A percentile compares a stretch with the other conserved stretches of the same genome.
phyloP scores from a whole-genome alignment of 1,140 invertebrate species.

The Platorchestia sp. region DNA sequence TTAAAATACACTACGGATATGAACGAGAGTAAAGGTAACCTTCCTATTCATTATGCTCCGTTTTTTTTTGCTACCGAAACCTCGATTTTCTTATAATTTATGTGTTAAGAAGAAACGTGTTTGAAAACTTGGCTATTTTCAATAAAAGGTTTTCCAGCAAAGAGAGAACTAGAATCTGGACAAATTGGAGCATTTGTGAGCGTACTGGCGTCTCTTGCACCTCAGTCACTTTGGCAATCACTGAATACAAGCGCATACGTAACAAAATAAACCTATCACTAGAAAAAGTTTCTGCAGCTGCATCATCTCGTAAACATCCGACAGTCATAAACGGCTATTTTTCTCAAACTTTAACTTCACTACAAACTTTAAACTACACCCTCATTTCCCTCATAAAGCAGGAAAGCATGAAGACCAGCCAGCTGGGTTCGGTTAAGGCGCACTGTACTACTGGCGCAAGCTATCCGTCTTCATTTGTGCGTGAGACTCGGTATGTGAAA shows the following conservation, averaged over 20 bases:
- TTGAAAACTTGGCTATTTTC: neutral
- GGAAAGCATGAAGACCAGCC: neutral
- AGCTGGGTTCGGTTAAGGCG: neutral
- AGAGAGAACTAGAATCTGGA: neutral
- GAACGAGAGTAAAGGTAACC: neutral
- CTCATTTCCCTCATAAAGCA: neutral
- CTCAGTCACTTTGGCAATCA: neutral
- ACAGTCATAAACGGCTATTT: neutral
- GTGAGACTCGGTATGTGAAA: neutral
- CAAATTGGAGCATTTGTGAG: neutral
- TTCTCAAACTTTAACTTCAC: neutral
- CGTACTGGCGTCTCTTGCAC: neutral
- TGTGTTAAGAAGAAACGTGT: neutral
- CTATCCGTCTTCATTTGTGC: too few species aligned
- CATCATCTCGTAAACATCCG: neutral
- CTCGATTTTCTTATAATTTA: neutral
- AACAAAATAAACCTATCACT: neutral
- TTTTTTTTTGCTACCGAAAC: neutral
- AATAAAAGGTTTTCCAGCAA: neutral
- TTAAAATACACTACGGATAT: neutral
- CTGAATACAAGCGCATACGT: neutral
- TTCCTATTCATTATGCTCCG: neutral
- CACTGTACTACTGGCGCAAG: too few species aligned
- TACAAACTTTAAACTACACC: neutral
- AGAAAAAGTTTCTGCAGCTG: neutral